phyloP scores from a whole-genome alignment of 2,797 vertebrate species.

The Columba guinea region DNA sequence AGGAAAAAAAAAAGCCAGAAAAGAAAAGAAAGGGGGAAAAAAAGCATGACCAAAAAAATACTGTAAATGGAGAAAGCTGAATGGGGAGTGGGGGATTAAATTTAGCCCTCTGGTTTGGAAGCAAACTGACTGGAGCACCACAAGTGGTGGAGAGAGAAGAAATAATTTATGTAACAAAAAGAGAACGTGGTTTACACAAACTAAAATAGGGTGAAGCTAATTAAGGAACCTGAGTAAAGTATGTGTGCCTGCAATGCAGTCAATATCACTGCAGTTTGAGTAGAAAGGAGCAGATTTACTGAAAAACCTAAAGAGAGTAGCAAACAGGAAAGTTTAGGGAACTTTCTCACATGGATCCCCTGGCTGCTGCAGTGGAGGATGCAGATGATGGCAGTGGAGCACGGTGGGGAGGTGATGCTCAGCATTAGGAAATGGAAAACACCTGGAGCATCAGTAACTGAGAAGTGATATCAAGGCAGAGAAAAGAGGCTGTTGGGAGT shows the following conservation, averaged over 20 bases:
- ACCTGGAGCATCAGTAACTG: not conserved
- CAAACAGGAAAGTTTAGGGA: not conserved
- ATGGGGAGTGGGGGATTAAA: slow-evolving; percentile 55
- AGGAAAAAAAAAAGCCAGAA: not conserved
- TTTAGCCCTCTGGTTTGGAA: slow-evolving; percentile 59
- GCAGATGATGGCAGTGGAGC: not conserved
- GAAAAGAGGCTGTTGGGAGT: not conserved
- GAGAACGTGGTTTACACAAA: slow-evolving; percentile 18
- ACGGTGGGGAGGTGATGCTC: not conserved
- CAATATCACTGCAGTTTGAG: slow-evolving; percentile 65
- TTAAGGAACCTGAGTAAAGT: slow-evolving; percentile 53
- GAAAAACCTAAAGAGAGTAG: not conserved
- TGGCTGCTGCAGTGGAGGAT: not conserved
- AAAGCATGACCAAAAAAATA: slow-evolving; percentile 19
- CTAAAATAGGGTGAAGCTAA: slow-evolving; percentile 65
- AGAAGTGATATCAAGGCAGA: not conserved
- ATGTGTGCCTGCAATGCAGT: slow-evolving; percentile 71
- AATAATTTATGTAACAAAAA: slow-evolving; percentile 54
- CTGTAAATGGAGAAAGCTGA: slow-evolving; percentile 49
- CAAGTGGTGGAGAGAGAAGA: slow-evolving; percentile 60
- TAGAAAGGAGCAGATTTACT: not conserved
- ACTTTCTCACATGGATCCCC: not conserved
- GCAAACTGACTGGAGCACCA: slow-evolving; percentile 44
- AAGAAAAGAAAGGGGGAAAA: slow-evolving; percentile 9
- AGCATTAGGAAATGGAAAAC: not conserved